Percentiles rank a stretch among this genome's conserved stretches.
phyloP scores from a whole-genome alignment of 1,140 invertebrate species.

The Drosophila parvula region DNA sequence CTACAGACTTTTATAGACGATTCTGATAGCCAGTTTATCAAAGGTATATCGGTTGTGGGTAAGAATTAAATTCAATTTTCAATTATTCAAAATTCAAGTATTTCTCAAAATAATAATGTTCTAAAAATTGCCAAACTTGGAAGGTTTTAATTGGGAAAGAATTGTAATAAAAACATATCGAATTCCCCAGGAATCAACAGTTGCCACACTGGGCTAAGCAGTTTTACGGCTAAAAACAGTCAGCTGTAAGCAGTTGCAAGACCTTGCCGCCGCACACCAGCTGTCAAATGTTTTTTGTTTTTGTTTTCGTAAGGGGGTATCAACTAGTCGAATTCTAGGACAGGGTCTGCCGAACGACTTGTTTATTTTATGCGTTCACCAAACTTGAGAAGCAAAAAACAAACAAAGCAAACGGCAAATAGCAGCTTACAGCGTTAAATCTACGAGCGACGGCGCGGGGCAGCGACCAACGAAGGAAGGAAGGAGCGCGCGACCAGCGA shows the following conservation, averaged over 20 bases:
- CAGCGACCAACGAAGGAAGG: slow-evolving; percentile 7
- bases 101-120: too few species aligned
- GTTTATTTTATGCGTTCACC: slow-evolving; percentile 71
- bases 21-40: slow-evolving; percentile 34
- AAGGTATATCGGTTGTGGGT: slow-evolving; percentile 4
- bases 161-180: too few species aligned
- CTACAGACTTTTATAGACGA: slow-evolving; percentile 49
- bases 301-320: slow-evolving; percentile 22
- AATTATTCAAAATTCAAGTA: too few species aligned
- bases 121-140: too few species aligned
- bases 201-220: background rate
- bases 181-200: background rate
- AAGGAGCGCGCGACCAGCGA: slow-evolving; percentile 13
- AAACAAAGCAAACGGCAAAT: slow-evolving; percentile 34
- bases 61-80: too few species aligned
- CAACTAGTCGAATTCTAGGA: slow-evolving; percentile 25
- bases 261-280: slow-evolving; percentile 6
- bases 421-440: slow-evolving; percentile 28
- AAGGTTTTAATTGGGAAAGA: background rate
- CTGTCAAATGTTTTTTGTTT: slow-evolving; percentile 11
- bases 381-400: slow-evolving; percentile 62
- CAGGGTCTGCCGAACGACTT: slow-evolving; percentile 31
- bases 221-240: background rate
- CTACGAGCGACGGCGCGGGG: background rate
- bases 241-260: slow-evolving; percentile 16